Conservation (phyloP, 2,113 vertebrate genomes). For the Addax nasomaculatus region DNA sequence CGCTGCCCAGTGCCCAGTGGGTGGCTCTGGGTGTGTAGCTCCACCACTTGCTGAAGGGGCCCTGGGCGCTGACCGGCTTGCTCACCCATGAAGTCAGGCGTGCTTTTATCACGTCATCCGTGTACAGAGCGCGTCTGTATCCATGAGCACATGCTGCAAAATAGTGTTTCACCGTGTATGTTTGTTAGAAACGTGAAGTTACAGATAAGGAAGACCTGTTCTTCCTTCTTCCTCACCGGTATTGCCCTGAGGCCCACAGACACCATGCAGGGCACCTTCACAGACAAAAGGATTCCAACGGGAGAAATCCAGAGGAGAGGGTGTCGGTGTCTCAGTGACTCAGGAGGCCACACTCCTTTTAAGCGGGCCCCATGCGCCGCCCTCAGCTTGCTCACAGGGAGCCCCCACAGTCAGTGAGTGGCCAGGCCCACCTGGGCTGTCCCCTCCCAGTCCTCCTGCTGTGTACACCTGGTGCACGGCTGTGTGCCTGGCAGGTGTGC, state of each 20-base stretch:
- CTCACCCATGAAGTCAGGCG: neutral
- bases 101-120: fast-evolving
- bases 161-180: fast-evolving
- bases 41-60: neutral
- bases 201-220: neutral
- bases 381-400: neutral
- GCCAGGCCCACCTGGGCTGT: neutral
- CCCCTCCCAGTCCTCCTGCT: neutral
- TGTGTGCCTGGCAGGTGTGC: fast-evolving
- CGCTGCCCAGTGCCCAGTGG: neutral
- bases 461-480: fast-evolving
- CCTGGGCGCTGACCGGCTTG: neutral
- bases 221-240: neutral
- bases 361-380: neutral
- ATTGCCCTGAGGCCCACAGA: neutral
- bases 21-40: neutral
- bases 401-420: neutral
- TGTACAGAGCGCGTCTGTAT: fast-evolving
- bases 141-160: fast-evolving
- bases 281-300: fast-evolving
- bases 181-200: too few species aligned
- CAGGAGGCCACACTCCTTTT: neutral
- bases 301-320: too few species aligned
- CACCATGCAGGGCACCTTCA: fast-evolving
- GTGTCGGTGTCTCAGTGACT: fast-evolving